A percentile compares a stretch with the other conserved stretches of the same genome.
These are phyloP conservation scores for Atta cephalotes DNA, from an alignment of 1,140 invertebrate genomes.

Conservation along the genomic window DNA sequence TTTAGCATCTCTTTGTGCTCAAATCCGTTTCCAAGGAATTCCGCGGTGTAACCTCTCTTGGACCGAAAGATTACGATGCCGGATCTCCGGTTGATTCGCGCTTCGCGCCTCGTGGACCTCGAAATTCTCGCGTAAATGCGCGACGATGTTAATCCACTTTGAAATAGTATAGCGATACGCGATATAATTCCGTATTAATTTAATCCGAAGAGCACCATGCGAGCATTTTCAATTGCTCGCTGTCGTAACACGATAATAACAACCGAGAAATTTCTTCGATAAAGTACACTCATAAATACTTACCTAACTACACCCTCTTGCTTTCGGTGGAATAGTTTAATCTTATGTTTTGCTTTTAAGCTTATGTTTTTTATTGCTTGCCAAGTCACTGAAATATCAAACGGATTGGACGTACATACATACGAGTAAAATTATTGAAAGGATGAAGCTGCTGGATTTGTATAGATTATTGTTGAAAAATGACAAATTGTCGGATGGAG, in stretches of 20 bases:
- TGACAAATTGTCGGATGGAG: neutral
- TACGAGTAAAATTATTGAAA: neutral
- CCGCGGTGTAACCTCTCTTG: neutral
- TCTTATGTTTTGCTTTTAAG: neutral
- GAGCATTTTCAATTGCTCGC: neutral
- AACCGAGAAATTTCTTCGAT: neutral
- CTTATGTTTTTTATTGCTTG: neutral
- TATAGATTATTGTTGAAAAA: neutral
- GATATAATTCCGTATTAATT: constrained; percentile 53
- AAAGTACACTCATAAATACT: neutral
- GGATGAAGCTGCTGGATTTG: neutral
- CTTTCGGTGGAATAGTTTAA: neutral
- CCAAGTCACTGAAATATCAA: neutral
- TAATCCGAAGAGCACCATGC: constrained; percentile 16
- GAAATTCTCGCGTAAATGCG: constrained; percentile 46
- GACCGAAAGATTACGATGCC: constrained; percentile 46
- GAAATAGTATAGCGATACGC: constrained; percentile 40
- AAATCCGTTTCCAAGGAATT: constrained; percentile 67
- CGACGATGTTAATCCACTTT: constrained; percentile 39
- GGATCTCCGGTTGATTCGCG: constrained; percentile 5
- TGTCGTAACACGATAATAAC: constrained; percentile 15
- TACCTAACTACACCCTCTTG: neutral
- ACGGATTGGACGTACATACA: neutral
- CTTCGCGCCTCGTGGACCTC: neutral
- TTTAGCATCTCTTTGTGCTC: constrained; percentile 5